phyloP scores from a whole-genome alignment of 2,113 vertebrate species.

The Xenopus laevis region DNA sequence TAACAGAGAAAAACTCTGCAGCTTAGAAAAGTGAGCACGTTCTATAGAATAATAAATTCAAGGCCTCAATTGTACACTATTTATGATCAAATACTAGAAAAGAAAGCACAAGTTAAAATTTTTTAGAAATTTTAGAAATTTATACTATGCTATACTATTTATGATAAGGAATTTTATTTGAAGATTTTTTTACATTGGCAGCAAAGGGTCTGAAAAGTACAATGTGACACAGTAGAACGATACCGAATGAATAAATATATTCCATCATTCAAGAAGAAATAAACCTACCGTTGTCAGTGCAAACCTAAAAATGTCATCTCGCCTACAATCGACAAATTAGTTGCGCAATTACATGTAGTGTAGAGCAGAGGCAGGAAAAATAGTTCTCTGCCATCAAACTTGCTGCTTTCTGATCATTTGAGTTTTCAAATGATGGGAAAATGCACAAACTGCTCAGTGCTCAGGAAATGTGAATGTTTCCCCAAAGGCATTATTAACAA shows the following conservation, averaged over 20 bases:
- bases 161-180: no score
- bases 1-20: no score
- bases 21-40: no score
- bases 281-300: constrained; percentile 44
- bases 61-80: no score
- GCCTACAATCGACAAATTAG: constrained; percentile 50
- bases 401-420: constrained; percentile 52
- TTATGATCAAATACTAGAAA: no score
- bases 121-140: no score
- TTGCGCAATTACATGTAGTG: constrained; percentile 48
- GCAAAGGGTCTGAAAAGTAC: neutral
- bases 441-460: constrained; percentile 61
- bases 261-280: constrained; percentile 39
- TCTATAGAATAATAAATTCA: no score
- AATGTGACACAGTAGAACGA: neutral
- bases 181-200: neutral
- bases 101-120: no score
- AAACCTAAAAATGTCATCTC: constrained; percentile 48
- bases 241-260: constrained; percentile 13
- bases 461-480: constrained; percentile 65
- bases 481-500: constrained; percentile 82
- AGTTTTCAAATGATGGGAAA: constrained; percentile 55
- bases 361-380: constrained; percentile 43
- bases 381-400: constrained; percentile 43
- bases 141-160: no score